These are phyloP conservation scores for Vulpes lagopus DNA, from an alignment of 2,113 vertebrate species.

Conservation along the genomic window DNA sequence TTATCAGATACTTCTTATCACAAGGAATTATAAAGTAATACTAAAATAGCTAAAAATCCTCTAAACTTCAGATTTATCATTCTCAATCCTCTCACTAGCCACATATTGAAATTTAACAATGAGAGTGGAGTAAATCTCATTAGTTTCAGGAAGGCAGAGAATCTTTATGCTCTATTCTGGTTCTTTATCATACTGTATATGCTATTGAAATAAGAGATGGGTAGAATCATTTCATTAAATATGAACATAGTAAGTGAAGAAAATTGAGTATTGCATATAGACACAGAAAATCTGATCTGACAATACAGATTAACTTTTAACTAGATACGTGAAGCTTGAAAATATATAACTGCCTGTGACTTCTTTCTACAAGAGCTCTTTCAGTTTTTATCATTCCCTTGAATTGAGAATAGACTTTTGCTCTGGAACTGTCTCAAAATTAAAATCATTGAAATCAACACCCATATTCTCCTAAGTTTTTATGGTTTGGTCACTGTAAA, in stretches of 20 bases:
- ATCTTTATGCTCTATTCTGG: background rate
- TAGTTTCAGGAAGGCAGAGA: background rate
- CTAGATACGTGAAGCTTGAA: background rate
- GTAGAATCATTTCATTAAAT: background rate
- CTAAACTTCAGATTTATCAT: background rate
- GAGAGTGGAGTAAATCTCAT: background rate
- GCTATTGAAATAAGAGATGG: background rate
- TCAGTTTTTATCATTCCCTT: background rate
- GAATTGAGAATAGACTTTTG: background rate
- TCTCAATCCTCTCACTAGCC: background rate
- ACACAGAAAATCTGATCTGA: background rate
- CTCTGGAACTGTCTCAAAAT: background rate
- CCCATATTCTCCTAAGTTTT: background rate
- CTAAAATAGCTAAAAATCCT: background rate
- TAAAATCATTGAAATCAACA: background rate
- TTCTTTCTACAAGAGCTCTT: background rate
- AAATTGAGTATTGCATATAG: background rate
- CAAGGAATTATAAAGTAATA: background rate
- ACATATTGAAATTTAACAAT: conserved; percentile 10
- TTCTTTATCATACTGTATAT: background rate
- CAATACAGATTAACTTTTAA: background rate
- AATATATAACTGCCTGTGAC: background rate
- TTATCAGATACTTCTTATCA: background rate
- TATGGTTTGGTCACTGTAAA: background rate
- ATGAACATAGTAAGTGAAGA: background rate